phyloP scores from a whole-genome alignment of 2,113 vertebrate species.

The Benitochromis conjunctus region DNA sequence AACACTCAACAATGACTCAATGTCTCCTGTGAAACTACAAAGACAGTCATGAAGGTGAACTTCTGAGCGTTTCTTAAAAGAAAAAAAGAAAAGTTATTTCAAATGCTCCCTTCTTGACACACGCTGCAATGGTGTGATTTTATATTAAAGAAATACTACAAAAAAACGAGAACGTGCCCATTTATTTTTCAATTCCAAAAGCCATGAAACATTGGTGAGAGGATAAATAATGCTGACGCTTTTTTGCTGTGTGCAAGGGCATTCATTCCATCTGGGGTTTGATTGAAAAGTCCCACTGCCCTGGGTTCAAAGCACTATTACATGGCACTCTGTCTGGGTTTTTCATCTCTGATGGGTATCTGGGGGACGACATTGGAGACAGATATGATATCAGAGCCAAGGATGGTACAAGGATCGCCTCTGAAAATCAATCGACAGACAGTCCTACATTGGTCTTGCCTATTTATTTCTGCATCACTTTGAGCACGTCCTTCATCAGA shows the following conservation, averaged over 20 bases:
- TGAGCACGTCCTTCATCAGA: constrained; percentile 33
- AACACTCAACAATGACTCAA: background rate
- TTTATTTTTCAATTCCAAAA: constrained; percentile 48
- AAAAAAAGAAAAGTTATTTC: background rate
- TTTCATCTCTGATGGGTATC: constrained; percentile 65
- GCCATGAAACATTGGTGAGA: constrained; percentile 20
- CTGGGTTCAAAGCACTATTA: constrained; percentile 62
- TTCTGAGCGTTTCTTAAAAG: background rate
- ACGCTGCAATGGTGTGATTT: constrained; percentile 8
- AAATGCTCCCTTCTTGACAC: constrained; percentile 22
- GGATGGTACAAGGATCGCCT: constrained; percentile 64
- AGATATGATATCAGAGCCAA: constrained; percentile 67
- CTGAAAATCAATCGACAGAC: constrained; percentile 66
- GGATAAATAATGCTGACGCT: constrained; percentile 55
- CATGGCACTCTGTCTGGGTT: constrained; percentile 52
- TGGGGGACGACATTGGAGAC: constrained; percentile 51
- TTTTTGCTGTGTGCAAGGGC: constrained; percentile 37
- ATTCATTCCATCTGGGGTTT: constrained; percentile 56
- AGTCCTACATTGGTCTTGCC: constrained; percentile 39
- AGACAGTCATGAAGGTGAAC: constrained; percentile 39
- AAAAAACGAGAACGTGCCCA: background rate
- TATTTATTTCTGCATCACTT: constrained; percentile 50
- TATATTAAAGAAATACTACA: constrained; percentile 33
- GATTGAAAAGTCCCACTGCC: constrained; percentile 67
- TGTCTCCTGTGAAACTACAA: constrained; percentile 25